Evolutionary conservation across 2,888 invertebrate genomes (phyloP), one percentile per base, ranked within the genome.

Genomic region (Pardosa pseudoannulata): DNA sequence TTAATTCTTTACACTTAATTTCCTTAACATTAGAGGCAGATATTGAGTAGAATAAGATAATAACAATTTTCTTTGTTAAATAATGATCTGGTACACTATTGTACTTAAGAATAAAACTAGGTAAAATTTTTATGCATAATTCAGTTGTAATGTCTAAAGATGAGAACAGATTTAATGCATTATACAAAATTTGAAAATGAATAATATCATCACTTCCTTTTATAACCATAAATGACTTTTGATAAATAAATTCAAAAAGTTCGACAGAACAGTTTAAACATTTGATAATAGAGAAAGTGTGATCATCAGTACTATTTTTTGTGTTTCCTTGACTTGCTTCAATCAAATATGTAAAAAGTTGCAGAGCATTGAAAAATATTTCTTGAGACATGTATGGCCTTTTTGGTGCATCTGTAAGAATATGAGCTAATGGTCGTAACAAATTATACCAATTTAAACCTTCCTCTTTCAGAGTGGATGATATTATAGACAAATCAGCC

Each of bases 41-140:
- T 36, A 85, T 78, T 29, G 27, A 71, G 64, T 72, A 85, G 16
- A 79, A 56, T 9, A 78, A 50, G n/a, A 85, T 36, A 23, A 85
- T 29, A 23, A 62, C 29, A n/a, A 31, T 23, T n/a, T 29, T 67
- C 62, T 41, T 76, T 2, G 27, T 27, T 3, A 1, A 11, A 6
- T 16, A 19, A 72, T 85, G 27, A 27, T 65, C 64, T n/a, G 73
- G 56, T 46, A 73, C 2, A 68, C 39, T 32, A 11, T 67, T 56
- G 41, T 65, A 27, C 11, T 31, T 64, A 13, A 29, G 27, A 27
- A 27, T 28, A 31, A 85, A 67, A n/a, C 13, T 36, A 13, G 28
- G 50, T n/a, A 78, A 11, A 9, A 56, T 16, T 1, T 67, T 62
- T 5, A 27, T 27, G 6, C 78, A 62, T n/a, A 72, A 5, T 9